Evolutionary conservation across 2,888 invertebrate species (phyloP).

Genomic region (Nomada fucata): DNA sequence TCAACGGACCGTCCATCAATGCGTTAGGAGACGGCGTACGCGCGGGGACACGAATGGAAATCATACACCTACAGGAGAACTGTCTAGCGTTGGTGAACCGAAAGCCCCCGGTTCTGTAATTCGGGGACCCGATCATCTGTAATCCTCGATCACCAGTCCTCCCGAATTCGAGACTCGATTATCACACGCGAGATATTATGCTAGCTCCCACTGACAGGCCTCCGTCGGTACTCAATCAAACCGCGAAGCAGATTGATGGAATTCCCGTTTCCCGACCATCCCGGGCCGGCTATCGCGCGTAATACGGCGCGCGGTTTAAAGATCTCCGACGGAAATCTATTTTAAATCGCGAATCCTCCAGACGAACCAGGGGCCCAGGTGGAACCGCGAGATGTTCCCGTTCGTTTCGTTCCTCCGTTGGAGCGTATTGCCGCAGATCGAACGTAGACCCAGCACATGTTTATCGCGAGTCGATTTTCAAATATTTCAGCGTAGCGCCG

Average conservation of each 20-base stretch:
- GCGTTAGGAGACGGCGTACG: conserved; percentile 38
- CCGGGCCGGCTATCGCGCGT: conserved; percentile 26
- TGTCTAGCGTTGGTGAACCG: neutral
- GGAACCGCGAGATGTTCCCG: too few species aligned
- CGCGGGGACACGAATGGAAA: conserved; percentile 33
- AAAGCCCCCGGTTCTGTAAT: conserved; percentile 37
- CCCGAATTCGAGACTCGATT: conserved; percentile 62
- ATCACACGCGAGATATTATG: conserved; percentile 65
- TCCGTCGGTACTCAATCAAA: conserved; percentile 64
- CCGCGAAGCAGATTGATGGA: conserved; percentile 60
- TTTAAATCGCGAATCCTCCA: too few species aligned
- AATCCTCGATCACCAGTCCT: conserved; percentile 51
- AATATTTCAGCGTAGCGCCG: too few species aligned
- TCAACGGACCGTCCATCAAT: conserved; percentile 45
- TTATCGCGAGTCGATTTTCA: too few species aligned
- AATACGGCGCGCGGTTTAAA: conserved; percentile 50
- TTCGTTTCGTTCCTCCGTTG: too few species aligned
- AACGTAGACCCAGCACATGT: too few species aligned
- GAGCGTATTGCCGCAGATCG: too few species aligned
- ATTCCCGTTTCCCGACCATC: conserved; percentile 29
- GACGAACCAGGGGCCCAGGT: too few species aligned
- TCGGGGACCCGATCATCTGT: conserved; percentile 50
- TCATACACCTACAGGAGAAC: conserved; percentile 20
- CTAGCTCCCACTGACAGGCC: conserved; percentile 54
- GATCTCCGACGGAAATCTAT: conserved; percentile 2